Percentiles rank a stretch among this genome's conserved stretches.
These are phyloP conservation scores for Mythimna impura DNA, from an alignment of 2,888 invertebrate genomes.

Conservation along the genomic window DNA sequence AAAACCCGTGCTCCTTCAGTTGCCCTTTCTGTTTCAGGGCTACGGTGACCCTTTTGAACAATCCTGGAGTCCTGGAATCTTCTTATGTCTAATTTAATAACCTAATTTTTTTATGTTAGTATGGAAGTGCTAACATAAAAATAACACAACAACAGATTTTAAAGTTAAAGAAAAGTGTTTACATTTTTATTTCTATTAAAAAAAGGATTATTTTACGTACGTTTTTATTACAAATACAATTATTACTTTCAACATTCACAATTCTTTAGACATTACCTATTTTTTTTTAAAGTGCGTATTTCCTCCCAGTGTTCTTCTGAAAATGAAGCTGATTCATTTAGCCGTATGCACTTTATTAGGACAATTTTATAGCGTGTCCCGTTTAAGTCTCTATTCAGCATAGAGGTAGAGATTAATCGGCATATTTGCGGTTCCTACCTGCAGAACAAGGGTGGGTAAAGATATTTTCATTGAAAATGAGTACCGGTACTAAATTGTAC, in stretches of 20 bases:
- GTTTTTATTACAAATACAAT: not conserved
- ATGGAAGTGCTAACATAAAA: too few species aligned
- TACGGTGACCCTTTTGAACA: too few species aligned
- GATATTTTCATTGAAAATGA: slow-evolving; percentile 45
- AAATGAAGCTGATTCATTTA: slow-evolving; percentile 10
- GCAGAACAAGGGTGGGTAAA: slow-evolving; percentile 26
- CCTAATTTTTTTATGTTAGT: too few species aligned
- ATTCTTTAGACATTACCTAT: not conserved
- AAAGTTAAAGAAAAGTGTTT: too few species aligned
- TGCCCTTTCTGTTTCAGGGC: too few species aligned
- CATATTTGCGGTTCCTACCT: slow-evolving; percentile 41
- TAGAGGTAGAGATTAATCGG: slow-evolving; percentile 35
- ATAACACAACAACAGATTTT: too few species aligned
- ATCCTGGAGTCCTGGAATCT: too few species aligned
- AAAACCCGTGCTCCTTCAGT: too few species aligned
- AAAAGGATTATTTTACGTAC: not conserved
- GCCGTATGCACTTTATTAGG: slow-evolving; percentile 1
- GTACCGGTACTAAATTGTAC: slow-evolving; percentile 49
- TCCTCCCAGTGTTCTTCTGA: not conserved
- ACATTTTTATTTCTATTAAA: too few species aligned
- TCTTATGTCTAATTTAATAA: too few species aligned
- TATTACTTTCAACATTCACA: not conserved
- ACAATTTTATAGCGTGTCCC: slow-evolving; percentile 14
- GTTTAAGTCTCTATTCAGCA: slow-evolving; percentile 8
- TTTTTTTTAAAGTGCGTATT: not conserved